Evolutionary conservation across 2,888 invertebrate genomes (phyloP).

Genomic region (Fragum sueziense): DNA sequence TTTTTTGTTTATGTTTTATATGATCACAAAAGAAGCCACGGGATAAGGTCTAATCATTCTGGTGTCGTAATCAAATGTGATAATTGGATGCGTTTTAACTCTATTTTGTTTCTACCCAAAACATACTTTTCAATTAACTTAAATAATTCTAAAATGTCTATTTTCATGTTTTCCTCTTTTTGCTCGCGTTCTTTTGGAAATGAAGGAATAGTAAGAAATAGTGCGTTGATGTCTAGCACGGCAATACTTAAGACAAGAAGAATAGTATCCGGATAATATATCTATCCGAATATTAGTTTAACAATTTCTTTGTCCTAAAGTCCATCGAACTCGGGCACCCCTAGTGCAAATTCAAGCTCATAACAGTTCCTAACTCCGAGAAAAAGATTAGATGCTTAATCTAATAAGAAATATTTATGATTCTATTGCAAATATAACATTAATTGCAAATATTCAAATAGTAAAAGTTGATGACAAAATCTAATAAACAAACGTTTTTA

Average conservation of each 20-base stretch:
- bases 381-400: too few relatives aligned
- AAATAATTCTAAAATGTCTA: not conserved
- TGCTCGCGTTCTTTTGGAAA: not conserved
- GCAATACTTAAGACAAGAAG: not conserved
- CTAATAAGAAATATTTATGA: too few relatives aligned
- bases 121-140: not conserved
- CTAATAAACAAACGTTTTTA: too few relatives aligned
- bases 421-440: too few relatives aligned
- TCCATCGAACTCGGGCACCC: not conserved
- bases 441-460: too few relatives aligned
- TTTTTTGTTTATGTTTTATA: slow-evolving; percentile 7
- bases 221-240: not conserved
- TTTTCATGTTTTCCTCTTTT: not conserved
- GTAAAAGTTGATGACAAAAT: too few relatives aligned
- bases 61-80: too few relatives aligned
- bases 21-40: not conserved
- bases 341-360: not conserved
- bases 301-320: not conserved
- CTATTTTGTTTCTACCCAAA: too few relatives aligned
- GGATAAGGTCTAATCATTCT: not conserved
- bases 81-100: too few relatives aligned
- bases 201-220: not conserved
- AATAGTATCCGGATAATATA: not conserved
- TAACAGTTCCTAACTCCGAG: not conserved
- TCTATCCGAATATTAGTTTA: not conserved